Base-by-base conservation (phyloP, 2,888 invertebrate species). In the Anagyrus pseudococci region DNA sequence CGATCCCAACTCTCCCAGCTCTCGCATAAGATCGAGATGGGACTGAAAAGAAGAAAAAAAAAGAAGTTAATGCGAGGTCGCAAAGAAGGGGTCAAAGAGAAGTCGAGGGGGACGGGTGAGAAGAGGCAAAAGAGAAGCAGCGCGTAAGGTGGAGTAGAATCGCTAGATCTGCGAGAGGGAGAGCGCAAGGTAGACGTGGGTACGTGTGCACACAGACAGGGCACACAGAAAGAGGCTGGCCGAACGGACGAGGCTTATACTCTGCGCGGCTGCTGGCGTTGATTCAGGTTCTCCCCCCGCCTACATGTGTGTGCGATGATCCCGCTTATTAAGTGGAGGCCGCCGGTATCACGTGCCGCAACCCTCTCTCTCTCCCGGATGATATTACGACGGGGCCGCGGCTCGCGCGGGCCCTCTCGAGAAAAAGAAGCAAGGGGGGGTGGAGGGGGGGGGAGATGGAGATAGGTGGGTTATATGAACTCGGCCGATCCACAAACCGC, bases 311-410 rank as follows among this genome's bases (percentile, higher is more conserved):
- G 22, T 20, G 69, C 68, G 74, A 75, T 74, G 77, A 78, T 77
- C 76, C 76, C 72, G 78, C 78, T 80, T 79, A 80, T 79, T 80
- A 80, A 79, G 79, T 77, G 78, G 78, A 79, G 78, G 76, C 76
- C 76, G 75, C 76, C 33, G 33, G 33, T 37, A 37, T 37, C 33
- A 37, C 33, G 33, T 29, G 29, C 13, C 15, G 23, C 13, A 13
- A 17, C 3, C 33, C 33, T 2, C 43, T 2, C 4, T 37, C 33
- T 37, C 29, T 25, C 44, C 19, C 44, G 22, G 22, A 22, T 23
- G 22, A 64, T 64, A 58, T 53, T 52, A 48, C 47, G 53, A 19
- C 54, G 46, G 29, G 23, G 8, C 26, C 19, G 50, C 23, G 19
- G 20, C 23, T 26, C 25, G 43, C 20, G 3, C 43, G n/a, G n/a